Base-by-base conservation (phyloP, 2,888 invertebrate species). In the Diogma glabrata region DNA sequence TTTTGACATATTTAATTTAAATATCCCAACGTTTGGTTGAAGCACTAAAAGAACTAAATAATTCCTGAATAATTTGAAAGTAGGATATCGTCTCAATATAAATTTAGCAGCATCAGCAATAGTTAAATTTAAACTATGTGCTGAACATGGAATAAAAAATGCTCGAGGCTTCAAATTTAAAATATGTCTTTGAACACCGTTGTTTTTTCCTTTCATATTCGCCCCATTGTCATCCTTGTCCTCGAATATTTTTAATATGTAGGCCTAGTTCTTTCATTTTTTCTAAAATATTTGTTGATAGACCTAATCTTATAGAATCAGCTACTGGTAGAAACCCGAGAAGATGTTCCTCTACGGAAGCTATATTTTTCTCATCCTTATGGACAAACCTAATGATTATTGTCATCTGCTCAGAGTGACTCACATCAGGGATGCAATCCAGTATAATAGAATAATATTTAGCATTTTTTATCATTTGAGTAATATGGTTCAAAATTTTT, bases 61-160 rank as follows among this genome's bases (percentile, higher is more conserved):
- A 38, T 14, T 14, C 38, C 19, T 38, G 12, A 38, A 38, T 38
- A 38, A 16, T 14, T 38, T 38, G 16, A n/a, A n/a, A n/a, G n/a
- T n/a, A n/a, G n/a, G n/a, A n/a, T n/a, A n/a, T n/a, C n/a, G n/a
- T n/a, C n/a, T 38, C 38, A 38, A 38, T 19, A 14, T 38, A 17
- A 38, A 14, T 38, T 38, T 38, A 38, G 14, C 38, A 14, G 12
- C 38, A 38, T 38, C 38, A 38, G 38, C 16, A 10, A 38, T 10
- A 9, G 38, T 38, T 38, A 38, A 38, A 38, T 38, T 38, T 14
- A 38, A 38, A 38, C 7, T 38, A 38, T 38, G 38, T 38, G 38
- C 12, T 38, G 38, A 38, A 9, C 38, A 38, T 38, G 38, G 38
- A 38, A 38, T 38, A 16, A 9, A 38, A 38, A 38, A 38, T 38